A percentile compares a stretch with the other conserved stretches of the same genome.
Evolutionary conservation across 1,140 invertebrate genomes (phyloP).

Genomic region (Eriosoma lanigerum): DNA sequence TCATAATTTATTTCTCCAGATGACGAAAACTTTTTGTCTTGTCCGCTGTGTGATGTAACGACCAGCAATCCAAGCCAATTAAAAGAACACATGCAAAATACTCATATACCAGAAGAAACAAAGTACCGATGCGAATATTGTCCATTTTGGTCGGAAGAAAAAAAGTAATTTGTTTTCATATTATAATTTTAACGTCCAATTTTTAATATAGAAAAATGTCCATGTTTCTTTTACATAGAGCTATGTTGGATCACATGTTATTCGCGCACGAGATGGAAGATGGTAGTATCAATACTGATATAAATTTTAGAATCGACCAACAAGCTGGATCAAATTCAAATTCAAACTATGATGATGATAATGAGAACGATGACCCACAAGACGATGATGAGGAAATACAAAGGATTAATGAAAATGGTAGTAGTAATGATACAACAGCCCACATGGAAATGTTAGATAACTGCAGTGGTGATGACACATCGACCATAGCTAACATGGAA

Average conservation of each 20-base stretch:
- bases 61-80: background rate
- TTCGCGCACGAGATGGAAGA: slow-evolving; percentile 33
- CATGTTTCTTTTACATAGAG: background rate
- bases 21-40: slow-evolving; percentile 26
- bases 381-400: background rate
- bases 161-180: slow-evolving; percentile 3
- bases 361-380: background rate
- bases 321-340: background rate
- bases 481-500: background rate
- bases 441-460: background rate
- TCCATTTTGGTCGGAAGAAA: slow-evolving; percentile 45
- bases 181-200: background rate
- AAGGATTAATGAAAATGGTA: background rate
- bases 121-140: slow-evolving; percentile 41
- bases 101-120: slow-evolving; percentile 19
- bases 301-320: background rate
- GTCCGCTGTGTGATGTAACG: slow-evolving; percentile 23
- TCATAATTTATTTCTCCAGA: background rate
- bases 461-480: background rate
- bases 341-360: background rate
- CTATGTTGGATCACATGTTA: slow-evolving; percentile 43
- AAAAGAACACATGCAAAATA: slow-evolving; percentile 9
- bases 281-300: background rate
- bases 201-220: background rate
- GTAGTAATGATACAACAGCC: background rate